These are phyloP conservation scores for Vidua macroura DNA, from an alignment of 2,113 vertebrate genomes.

Conservation along the genomic window DNA sequence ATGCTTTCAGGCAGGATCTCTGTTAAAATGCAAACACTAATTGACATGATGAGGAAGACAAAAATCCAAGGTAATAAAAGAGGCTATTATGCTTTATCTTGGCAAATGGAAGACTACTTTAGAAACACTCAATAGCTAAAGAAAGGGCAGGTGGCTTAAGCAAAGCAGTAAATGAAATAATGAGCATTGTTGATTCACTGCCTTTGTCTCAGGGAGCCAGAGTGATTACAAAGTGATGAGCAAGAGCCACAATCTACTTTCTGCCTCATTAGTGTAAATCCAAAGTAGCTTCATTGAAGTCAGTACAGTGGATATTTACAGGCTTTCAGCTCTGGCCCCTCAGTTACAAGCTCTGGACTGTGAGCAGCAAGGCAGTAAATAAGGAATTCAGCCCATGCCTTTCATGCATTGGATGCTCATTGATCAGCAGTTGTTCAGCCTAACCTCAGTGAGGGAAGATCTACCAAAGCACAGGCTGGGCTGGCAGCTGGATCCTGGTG, in stretches of 20 bases:
- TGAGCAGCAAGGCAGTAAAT: not conserved
- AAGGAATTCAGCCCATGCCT: not conserved
- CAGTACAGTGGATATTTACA: not conserved
- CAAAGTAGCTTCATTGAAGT: constrained; percentile 30
- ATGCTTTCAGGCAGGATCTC: constrained; percentile 48
- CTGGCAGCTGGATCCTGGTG: not conserved
- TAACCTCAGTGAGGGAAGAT: not conserved
- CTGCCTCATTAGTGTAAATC: constrained; percentile 52
- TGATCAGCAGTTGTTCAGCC: not conserved
- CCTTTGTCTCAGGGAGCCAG: constrained; percentile 15
- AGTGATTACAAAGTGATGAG: constrained; percentile 23
- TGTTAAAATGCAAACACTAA: constrained; percentile 62
- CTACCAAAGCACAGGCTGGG: not conserved
- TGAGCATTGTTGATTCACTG: constrained; percentile 45
- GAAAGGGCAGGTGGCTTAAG: constrained; percentile 26
- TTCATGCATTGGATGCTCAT: not conserved
- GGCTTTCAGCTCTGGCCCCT: not conserved
- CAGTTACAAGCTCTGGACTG: not conserved
- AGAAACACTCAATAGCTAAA: constrained; percentile 22
- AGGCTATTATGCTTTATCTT: constrained; percentile 34
- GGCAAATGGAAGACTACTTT: constrained; percentile 29
- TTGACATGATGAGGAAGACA: constrained; percentile 46
- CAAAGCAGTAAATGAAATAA: constrained; percentile 31
- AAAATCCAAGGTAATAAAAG: constrained; percentile 44
- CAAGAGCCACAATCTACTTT: constrained; percentile 38